Percentiles rank a stretch among this genome's conserved stretches.
Evolutionary conservation across 2,888 invertebrate species (phyloP).

Genomic region (Osmoderma eremita): DNA sequence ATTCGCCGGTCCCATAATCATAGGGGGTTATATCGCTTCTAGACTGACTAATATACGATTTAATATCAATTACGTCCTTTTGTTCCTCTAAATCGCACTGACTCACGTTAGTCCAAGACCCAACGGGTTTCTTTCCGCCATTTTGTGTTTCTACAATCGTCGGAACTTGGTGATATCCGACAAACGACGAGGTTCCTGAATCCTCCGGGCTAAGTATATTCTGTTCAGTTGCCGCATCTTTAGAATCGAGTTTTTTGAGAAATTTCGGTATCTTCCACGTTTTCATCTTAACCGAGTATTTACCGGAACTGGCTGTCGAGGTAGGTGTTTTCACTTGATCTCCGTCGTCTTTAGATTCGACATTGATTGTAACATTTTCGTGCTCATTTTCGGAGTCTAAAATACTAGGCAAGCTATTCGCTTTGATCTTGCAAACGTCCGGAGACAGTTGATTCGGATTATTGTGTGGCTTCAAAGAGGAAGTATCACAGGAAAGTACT

Average conservation of each 20-base stretch:
- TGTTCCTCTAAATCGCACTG: conserved; percentile 52
- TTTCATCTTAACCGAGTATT: conserved; percentile 67
- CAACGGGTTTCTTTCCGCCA: conserved; percentile 40
- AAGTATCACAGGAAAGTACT: conserved; percentile 61
- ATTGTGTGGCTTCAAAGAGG: conserved; percentile 53
- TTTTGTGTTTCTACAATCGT: conserved; percentile 60
- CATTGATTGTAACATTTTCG: conserved; percentile 64
- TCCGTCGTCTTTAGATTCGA: conserved; percentile 61
- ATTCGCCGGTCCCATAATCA: conserved; percentile 58
- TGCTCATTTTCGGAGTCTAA: conserved; percentile 79
- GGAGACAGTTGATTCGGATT: conserved; percentile 70
- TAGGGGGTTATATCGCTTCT: conserved; percentile 72
- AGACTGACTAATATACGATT: conserved; percentile 79
- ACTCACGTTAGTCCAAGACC: conserved; percentile 41
- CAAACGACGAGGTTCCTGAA: conserved; percentile 44
- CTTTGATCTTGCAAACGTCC: conserved; percentile 72
- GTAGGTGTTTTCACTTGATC: conserved; percentile 74
- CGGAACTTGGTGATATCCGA: conserved; percentile 74
- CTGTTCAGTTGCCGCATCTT: conserved; percentile 58
- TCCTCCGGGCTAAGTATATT: conserved; percentile 49
- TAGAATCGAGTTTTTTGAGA: conserved; percentile 69
- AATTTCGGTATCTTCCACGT: conserved; percentile 78
- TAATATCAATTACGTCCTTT: conserved; percentile 74
- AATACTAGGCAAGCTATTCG: conserved; percentile 85
- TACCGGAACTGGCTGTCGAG: conserved; percentile 72